Percentiles rank a stretch among this genome's conserved stretches.
Conservation (phyloP, 2,113 vertebrate species). For the Otocyon megalotis region DNA sequence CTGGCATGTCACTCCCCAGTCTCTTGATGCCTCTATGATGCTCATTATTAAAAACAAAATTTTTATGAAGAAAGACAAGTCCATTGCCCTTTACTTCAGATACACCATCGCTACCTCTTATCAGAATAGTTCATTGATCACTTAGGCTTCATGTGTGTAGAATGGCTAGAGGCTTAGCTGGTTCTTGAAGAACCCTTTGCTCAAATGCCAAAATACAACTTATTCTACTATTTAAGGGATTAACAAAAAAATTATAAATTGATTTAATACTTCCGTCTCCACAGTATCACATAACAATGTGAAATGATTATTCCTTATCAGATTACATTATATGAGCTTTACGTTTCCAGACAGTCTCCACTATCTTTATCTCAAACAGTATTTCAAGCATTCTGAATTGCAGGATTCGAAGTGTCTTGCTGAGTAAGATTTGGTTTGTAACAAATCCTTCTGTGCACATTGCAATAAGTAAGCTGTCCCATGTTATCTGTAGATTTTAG, state of each 20-base stretch:
- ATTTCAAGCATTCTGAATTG: conserved; percentile 3
- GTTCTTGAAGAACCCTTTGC: background rate
- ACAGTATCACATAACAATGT: background rate
- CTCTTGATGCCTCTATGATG: background rate
- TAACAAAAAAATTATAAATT: conserved; percentile 9
- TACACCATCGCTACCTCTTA: background rate
- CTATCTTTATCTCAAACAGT: background rate
- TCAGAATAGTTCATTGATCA: background rate
- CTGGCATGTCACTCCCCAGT: background rate
- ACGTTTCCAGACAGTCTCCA: background rate
- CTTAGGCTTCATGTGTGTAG: background rate
- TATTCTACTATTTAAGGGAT: conserved; percentile 10
- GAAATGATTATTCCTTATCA: background rate
- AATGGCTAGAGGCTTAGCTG: background rate
- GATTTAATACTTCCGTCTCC: background rate
- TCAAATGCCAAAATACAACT: background rate
- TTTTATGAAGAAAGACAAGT: background rate
- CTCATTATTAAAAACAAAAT: background rate
- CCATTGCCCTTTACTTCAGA: background rate
- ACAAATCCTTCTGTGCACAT: background rate
- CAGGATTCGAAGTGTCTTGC: conserved; percentile 21
- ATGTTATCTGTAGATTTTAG: background rate
- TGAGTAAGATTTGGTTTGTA: conserved; percentile 29
- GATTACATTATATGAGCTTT: background rate
- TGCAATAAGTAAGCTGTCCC: background rate